A percentile compares a stretch with the other conserved stretches of the same genome.
Evolutionary conservation across 2,797 vertebrate species (phyloP).

Genomic region (Sitta carolinensis): DNA sequence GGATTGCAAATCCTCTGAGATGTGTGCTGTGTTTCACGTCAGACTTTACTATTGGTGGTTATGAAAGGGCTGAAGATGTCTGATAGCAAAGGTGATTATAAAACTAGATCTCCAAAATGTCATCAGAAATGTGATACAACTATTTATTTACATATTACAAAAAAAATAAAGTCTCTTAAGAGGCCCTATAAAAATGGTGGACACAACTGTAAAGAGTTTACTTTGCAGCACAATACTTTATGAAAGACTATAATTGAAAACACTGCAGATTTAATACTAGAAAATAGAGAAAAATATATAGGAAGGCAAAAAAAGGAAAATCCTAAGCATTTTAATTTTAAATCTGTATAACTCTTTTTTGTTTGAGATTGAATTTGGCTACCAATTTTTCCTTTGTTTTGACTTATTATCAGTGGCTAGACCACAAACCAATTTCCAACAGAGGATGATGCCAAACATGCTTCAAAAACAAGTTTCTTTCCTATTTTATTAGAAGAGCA

Average conservation of each 20-base stretch:
- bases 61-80: background rate
- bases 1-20: background rate
- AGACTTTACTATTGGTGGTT: background rate
- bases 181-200: background rate
- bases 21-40: background rate
- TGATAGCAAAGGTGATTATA: background rate
- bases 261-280: background rate
- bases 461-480: background rate
- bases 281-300: background rate
- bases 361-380: rapidly evolving
- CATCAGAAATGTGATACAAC: background rate
- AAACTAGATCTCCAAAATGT: background rate
- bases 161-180: background rate
- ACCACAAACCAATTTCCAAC: background rate
- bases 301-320: background rate
- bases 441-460: background rate
- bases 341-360: background rate
- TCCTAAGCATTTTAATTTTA: background rate
- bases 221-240: background rate
- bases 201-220: background rate
- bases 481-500: background rate
- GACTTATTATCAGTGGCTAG: background rate
- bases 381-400: background rate
- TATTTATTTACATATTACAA: background rate
- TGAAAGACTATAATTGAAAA: background rate